Conservation (phyloP, 2,888 invertebrate species). For the Tiliacea citrago region DNA sequence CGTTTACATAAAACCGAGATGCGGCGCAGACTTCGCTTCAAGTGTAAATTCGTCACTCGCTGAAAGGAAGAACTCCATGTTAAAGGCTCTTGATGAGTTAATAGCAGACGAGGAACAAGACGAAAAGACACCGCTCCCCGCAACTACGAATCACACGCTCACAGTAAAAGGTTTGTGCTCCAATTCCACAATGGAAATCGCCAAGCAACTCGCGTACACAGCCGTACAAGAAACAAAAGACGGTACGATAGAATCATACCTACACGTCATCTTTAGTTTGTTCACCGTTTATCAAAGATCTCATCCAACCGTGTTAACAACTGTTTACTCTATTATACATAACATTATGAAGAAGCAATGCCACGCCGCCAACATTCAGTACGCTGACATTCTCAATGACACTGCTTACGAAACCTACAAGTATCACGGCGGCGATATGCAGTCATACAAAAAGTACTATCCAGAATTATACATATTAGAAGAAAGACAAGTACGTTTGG, state of each 20-base stretch:
- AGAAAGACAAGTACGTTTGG: conserved; percentile 62
- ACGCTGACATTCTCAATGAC: conserved; percentile 71
- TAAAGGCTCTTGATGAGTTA: conserved; percentile 75
- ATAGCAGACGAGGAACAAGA: conserved; percentile 63
- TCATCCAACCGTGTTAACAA: conserved; percentile 66
- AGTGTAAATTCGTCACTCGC: conserved; percentile 83
- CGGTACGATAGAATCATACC: conserved; percentile 35
- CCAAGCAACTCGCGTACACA: conserved; percentile 90
- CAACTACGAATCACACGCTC: conserved; percentile 76
- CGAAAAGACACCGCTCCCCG: conserved; percentile 28
- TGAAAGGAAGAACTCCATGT: conserved; percentile 87
- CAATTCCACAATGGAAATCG: conserved; percentile 87
- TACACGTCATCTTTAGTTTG: conserved; percentile 71
- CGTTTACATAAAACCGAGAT: conserved; percentile 92
- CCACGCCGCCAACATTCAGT: conserved; percentile 41
- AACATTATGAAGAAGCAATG: conserved; percentile 58
- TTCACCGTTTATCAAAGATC: conserved; percentile 80
- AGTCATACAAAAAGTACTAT: conserved; percentile 76
- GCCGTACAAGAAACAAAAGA: conserved; percentile 73
- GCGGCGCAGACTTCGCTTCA: conserved; percentile 82
- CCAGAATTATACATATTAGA: conserved; percentile 73
- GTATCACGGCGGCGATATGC: conserved; percentile 47
- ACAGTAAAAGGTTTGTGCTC: conserved; percentile 86
- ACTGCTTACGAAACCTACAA: conserved; percentile 66
- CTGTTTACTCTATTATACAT: conserved; percentile 71